Evolutionary conservation across 92 coral and sea anemone genomes (phyloP), one percentile per base, ranked within the genome.

Genomic region (Siderastrea radians): DNA sequence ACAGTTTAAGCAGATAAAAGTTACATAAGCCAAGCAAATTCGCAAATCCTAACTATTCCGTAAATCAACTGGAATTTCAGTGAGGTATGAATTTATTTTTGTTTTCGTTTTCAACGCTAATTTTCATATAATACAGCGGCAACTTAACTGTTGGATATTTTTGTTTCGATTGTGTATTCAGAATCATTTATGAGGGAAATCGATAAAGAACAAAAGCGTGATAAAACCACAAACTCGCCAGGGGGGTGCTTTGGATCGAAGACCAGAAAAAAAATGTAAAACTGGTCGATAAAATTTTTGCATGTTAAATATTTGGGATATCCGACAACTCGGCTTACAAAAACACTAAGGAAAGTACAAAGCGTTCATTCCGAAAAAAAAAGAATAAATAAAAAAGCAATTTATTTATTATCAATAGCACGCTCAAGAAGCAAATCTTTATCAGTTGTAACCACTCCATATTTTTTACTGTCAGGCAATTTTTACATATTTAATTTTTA

Each of bases 101-200:
- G 4, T 66, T 4, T 19, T 66, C 71, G 26, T 66, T 13, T 10
- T 4, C 1, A 66, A 26, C 71, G 71, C 71, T 66, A 66, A 66
- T 49, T 51, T 49, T 72, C 44, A 50, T 17, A 72, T 72, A n/a
- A 49, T 72, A 7, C 43, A 50, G 44, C n/a, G 57, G 59, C 44
- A 17, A n/a, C 43, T 49, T 3, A 44, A 45, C 12, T 52, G 26
- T 49, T 17, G 44, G 78, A 63, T 38, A 3, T 26, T 54, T 74
- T 73, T 6, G 52, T 71, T 74, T 16, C 47, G 78, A 2, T 74
- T 74, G 16, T 50, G 49, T 17, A 15, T 49, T 26, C 78, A 50
- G 78, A 74, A 74, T 73, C 13, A 8, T 52, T 48, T 74, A 74
- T 53, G 78, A 74, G 45, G 63, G 43, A 38, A 67, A 38, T 67